Base-by-base conservation (phyloP, 2,113 vertebrate genomes). In the Plotosus lineatus region DNA sequence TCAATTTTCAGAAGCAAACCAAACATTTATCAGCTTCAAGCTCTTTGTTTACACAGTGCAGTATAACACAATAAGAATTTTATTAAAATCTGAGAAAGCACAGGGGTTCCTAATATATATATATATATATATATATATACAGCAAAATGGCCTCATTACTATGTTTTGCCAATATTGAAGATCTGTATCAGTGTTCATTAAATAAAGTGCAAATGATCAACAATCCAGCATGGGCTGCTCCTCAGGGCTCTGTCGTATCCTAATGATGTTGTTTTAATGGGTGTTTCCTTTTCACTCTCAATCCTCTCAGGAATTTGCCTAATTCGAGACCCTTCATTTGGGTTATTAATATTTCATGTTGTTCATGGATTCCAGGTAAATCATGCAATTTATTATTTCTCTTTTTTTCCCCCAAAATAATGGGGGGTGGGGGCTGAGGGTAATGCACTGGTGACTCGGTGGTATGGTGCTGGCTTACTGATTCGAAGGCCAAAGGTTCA, bases 191-290 rank as follows among this genome's bases (percentile, higher is more conserved):
- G 79, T 85, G 83, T 86, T 86, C 84, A 84, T 86, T 87, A 88
- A 85, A 86, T 83, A 85, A 86, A 86, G 81, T 80, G 81, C 73
- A 86, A 89, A 85, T 72, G 86, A 86, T 89, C 88, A 87, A 83
- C 88, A 87, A 82, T 85, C 85, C 85, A 48, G 72, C 69, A 56
- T 53, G 77, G 31, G 78, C 80, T 87, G 56, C 81, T 88, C 86
- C 88, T 86, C 66, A 76, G 86, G 88, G 86, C 82, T 77, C 74
- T 65, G 69, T 75, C 73, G 81, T 82, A 82, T 85, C 83, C 56
- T 88, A 88, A 88, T 87, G 87, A 87, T 86, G 81, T 88, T 84
- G 81, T 85, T 87, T 86, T 85, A 88, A 85, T 88, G 85, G 82
- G 75, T 82, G 83, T 77, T n/a, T 83, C 83, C 86, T 79, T 77